phyloP scores from a whole-genome alignment of 2,113 vertebrate species.

The Abramis brama region DNA sequence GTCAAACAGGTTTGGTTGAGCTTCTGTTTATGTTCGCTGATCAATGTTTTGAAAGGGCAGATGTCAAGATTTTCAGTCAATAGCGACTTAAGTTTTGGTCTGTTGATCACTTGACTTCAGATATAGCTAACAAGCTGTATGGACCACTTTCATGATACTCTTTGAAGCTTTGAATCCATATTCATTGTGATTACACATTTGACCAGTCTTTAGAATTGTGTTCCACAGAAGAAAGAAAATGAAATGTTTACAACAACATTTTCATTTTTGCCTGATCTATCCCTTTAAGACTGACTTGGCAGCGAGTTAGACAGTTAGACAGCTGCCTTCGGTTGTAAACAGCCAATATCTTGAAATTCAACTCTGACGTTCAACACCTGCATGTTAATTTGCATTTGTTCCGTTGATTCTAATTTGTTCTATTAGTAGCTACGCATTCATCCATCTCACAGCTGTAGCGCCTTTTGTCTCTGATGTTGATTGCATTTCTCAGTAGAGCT shows the following conservation, averaged over 20 bases:
- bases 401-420: slow-evolving; percentile 28
- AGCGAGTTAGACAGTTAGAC: background rate
- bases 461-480: background rate
- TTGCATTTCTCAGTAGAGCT: background rate
- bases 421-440: slow-evolving; percentile 27
- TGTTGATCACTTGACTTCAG: background rate
- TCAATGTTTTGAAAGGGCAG: no score
- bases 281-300: background rate
- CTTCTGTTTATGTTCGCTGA: no score
- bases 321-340: background rate
- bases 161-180: background rate
- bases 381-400: slow-evolving; percentile 27
- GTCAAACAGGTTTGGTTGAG: no score
- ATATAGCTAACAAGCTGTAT: background rate
- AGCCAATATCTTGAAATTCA: background rate
- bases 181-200: background rate
- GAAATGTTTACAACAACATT: background rate
- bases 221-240: no score
- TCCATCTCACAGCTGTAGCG: background rate
- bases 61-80: background rate
- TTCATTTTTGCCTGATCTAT: background rate
- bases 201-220: no score
- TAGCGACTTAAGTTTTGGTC: background rate
- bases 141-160: background rate
- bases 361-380: background rate